Base-by-base conservation (phyloP, 1,140 invertebrate species). In the Anoplophora glabripennis region DNA sequence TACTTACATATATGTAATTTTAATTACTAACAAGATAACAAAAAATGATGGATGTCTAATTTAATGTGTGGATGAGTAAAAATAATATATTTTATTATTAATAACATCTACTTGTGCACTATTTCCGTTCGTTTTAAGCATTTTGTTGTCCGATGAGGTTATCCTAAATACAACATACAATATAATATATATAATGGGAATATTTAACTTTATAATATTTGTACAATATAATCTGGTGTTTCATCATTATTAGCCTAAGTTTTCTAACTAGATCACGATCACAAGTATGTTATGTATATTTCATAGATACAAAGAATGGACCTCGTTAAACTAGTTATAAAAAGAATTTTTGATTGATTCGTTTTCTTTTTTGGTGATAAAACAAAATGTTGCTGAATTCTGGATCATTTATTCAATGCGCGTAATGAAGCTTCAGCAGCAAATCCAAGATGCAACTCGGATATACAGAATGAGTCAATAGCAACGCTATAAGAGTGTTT, bases 221-320 rank as follows among this genome's bases (percentile, higher is more conserved):
- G 70, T 70, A 72, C 70, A 72, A 69, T 72, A 66, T 67, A 69
- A 63, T 69, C 70, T 72, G 70, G 70, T 72, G 70, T 72, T 70
- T 64, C 61, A 63, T 65, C 17, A 34, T 62, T 58, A 48, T 61
- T 66, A 57, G 37, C 42, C 53, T 69, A 67, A 41, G 53, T 52
- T 42, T 61, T 56, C 57, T 64, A 59, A 44, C 65, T 67, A 67
- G 45, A 49, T 65, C 63, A 69, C 67, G 63, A 69, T 69, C 63
- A 67, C 63, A 67, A 67, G 51, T 59, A 67, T 62, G 57, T 55
- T 38, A 56, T 48, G 54, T 47, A 56, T 56, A 47, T 33, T 58
- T 35, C 40, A 59, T 62, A 57, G 49, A 57, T 62, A 58, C 58
- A 57, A 57, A 57, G 36, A 57, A 53, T 62, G 60, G 60, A 57